Percentiles rank a stretch among this genome's conserved stretches.
Conservation (phyloP, 2,888 invertebrate species). For the Parnassius mnemosyne region DNA sequence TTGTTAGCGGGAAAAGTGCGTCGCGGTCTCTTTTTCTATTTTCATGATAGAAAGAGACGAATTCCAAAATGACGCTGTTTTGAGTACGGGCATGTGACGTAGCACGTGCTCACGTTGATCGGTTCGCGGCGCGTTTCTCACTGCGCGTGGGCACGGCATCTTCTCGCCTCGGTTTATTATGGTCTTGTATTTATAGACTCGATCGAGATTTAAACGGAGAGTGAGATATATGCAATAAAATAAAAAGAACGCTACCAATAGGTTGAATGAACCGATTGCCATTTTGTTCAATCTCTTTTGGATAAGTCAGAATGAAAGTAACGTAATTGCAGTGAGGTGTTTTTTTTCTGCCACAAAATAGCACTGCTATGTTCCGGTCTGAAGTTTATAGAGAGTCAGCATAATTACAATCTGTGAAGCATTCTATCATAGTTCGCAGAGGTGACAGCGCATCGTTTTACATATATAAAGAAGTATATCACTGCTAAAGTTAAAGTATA, state of each 20-base stretch:
- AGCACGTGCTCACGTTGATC: conserved; percentile 31
- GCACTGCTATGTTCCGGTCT: no score
- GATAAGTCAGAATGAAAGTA: background rate
- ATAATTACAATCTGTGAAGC: no score
- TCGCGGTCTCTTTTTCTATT: conserved; percentile 11
- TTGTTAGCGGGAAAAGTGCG: conserved; percentile 12
- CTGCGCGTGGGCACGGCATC: conserved; percentile 48
- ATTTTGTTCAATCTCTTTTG: background rate
- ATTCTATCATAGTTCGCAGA: no score
- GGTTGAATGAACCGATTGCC: conserved; percentile 29
- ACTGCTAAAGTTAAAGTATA: no score
- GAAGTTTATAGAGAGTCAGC: no score
- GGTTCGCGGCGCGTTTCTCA: conserved; percentile 54
- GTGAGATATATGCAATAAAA: conserved; percentile 31
- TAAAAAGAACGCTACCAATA: conserved; percentile 29
- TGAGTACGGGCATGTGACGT: conserved; percentile 23
- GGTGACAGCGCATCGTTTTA: no score
- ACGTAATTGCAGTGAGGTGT: no score
- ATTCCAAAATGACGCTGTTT: conserved; percentile 12
- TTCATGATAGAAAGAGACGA: conserved; percentile 10
- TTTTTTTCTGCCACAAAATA: no score
- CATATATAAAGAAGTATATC: no score
- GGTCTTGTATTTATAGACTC: conserved; percentile 64
- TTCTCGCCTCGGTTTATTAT: conserved; percentile 44
- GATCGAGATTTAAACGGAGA: conserved; percentile 39